phyloP scores from a whole-genome alignment of 2,113 vertebrate species.

The Salvelinus alpinus region DNA sequence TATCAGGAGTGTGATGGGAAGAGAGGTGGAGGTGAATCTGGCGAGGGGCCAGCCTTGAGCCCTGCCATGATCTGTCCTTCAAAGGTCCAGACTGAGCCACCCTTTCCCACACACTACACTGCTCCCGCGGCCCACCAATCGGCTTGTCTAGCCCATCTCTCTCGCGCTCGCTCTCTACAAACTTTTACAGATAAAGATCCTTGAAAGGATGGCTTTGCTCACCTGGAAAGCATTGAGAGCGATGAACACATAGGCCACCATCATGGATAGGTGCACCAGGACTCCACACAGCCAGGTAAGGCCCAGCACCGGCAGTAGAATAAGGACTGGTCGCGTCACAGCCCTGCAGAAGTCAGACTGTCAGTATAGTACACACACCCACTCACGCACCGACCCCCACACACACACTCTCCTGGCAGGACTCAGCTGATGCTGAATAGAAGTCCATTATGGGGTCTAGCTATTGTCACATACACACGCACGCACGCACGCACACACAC shows the following conservation, averaged over 20 bases:
- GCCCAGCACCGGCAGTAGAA: slow-evolving; percentile 86
- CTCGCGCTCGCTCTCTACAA: neutral
- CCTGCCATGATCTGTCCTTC: slow-evolving; percentile 67
- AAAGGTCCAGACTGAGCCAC: slow-evolving; percentile 50
- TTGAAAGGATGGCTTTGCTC: slow-evolving; percentile 34
- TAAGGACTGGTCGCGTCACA: slow-evolving; percentile 82
- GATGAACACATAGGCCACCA: slow-evolving; percentile 83
- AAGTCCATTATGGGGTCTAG: slow-evolving; percentile 72
- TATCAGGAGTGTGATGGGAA: slow-evolving; percentile 62
- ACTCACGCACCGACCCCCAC: neutral
- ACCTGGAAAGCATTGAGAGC: slow-evolving; percentile 91
- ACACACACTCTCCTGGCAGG: slow-evolving; percentile 76
- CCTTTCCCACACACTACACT: slow-evolving; percentile 47
- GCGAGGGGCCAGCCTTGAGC: slow-evolving; percentile 52
- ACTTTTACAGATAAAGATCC: slow-evolving; percentile 1
- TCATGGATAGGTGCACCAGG: slow-evolving; percentile 83
- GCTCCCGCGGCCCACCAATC: no score
- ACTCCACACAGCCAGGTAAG: slow-evolving; percentile 89
- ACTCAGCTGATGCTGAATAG: slow-evolving; percentile 81
- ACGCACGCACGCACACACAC: neutral
- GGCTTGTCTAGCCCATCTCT: neutral
- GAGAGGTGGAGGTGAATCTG: slow-evolving; percentile 65
- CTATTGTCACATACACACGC: slow-evolving; percentile 62
- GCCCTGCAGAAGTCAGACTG: slow-evolving; percentile 72
- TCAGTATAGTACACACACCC: neutral